phyloP scores from a whole-genome alignment of 1,140 invertebrate genomes.

The Hyles euphorbiae region DNA sequence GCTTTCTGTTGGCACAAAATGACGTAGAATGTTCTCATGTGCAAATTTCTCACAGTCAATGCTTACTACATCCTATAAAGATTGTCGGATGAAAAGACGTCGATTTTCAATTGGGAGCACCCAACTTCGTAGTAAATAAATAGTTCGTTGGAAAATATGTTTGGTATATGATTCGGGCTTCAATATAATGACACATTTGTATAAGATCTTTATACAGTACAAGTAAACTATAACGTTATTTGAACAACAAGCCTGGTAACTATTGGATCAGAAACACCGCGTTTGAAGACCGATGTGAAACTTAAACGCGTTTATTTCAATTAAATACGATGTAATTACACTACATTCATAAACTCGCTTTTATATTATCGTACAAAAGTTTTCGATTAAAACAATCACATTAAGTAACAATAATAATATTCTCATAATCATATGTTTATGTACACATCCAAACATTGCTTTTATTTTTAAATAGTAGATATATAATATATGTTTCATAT shows the following conservation, averaged over 20 bases:
- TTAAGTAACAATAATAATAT: conserved; percentile 63
- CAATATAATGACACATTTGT: no score
- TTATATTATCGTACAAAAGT: conserved; percentile 43
- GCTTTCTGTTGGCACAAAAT: background rate
- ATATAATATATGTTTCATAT: conserved; percentile 50
- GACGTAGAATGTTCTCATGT: no score
- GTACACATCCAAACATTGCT: conserved; percentile 65
- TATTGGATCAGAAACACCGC: conserved; percentile 27
- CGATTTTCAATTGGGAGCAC: background rate
- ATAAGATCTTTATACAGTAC: no score
- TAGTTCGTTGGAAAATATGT: no score
- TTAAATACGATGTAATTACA: conserved; percentile 14
- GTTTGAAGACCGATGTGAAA: conserved; percentile 21
- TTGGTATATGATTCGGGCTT: no score
- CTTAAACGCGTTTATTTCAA: conserved; percentile 15
- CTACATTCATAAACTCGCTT: conserved; percentile 19
- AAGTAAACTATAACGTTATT: background rate
- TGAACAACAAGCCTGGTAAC: conserved; percentile 33
- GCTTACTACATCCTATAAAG: no score
- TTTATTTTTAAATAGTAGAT: conserved; percentile 46
- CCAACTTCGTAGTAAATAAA: no score
- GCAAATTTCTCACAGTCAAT: no score
- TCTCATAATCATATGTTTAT: conserved; percentile 56
- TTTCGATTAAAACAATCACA: conserved; percentile 56
- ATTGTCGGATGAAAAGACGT: no score